Percentiles rank a stretch among this genome's conserved stretches.
phyloP scores from a whole-genome alignment of 1,140 invertebrate genomes.

The Bombyx mandarina region DNA sequence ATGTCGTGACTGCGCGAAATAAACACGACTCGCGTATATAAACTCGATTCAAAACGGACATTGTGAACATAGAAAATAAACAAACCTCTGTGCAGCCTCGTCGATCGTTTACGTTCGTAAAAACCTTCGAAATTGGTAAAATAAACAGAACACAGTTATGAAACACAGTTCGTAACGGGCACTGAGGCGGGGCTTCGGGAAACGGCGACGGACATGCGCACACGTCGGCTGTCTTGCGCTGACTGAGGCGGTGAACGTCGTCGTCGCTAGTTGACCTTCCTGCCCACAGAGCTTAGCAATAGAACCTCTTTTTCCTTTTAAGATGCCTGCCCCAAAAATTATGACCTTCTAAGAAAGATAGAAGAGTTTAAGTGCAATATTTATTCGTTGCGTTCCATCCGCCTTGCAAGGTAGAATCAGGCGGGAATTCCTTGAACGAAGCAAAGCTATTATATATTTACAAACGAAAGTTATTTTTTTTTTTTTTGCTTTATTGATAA shows the following conservation, averaged over 20 bases:
- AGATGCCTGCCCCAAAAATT: conserved; percentile 26
- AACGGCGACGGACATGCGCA: conserved; percentile 38
- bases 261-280: conserved; percentile 60
- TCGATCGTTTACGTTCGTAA: conserved; percentile 28
- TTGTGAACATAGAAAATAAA: conserved; percentile 17
- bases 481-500: no score
- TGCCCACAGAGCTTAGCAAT: conserved; percentile 50
- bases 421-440: no score
- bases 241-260: conserved; percentile 35
- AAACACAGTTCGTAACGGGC: conserved; percentile 56
- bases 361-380: conserved; percentile 3
- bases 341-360: conserved; percentile 14
- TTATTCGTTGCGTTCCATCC: not conserved
- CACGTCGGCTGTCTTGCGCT: conserved; percentile 48
- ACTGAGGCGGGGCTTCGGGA: conserved; percentile 26
- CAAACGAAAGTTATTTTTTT: no score
- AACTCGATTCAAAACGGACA: conserved; percentile 25
- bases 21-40: conserved; percentile 21
- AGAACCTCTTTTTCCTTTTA: conserved; percentile 44
- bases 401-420: no score
- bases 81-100: conserved; percentile 48
- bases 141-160: conserved; percentile 59
- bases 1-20: conserved; percentile 30
- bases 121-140: conserved; percentile 38
- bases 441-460: no score